phyloP scores from a whole-genome alignment of 2,797 vertebrate genomes.

The Bovichtus diacanthus region DNA sequence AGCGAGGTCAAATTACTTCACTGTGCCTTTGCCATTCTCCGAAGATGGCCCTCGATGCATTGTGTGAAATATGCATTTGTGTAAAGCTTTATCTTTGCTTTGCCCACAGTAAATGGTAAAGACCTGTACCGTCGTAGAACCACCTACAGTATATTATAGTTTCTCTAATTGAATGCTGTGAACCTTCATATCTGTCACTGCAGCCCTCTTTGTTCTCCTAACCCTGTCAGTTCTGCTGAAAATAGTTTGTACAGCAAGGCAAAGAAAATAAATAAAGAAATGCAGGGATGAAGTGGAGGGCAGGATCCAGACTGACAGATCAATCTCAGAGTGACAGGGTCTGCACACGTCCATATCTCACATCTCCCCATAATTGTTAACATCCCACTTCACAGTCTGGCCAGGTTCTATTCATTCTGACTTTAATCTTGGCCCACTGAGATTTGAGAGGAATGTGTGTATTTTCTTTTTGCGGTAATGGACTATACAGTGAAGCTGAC shows the following conservation, averaged over 20 bases:
- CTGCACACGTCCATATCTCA: constrained; percentile 36
- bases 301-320: constrained; percentile 45
- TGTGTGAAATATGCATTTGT: constrained; percentile 19
- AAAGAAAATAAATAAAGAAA: no score
- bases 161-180: constrained; percentile 30
- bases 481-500: constrained; percentile 63
- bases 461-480: constrained; percentile 58
- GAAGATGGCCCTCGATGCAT: constrained; percentile 26
- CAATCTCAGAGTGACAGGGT: constrained; percentile 45
- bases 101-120: constrained; percentile 21
- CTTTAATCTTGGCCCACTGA: constrained; percentile 48
- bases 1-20: constrained; percentile 27
- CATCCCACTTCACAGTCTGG: constrained; percentile 46
- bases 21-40: not conserved
- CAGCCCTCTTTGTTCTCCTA: constrained; percentile 5
- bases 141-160: constrained; percentile 29
- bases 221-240: constrained; percentile 13
- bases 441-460: constrained; percentile 51
- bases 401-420: constrained; percentile 46
- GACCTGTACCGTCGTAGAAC: constrained; percentile 37
- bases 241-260: constrained; percentile 31
- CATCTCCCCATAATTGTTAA: constrained; percentile 45
- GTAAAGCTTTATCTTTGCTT: constrained; percentile 22
- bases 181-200: constrained; percentile 3
- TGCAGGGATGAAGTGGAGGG: constrained; percentile 22